Base-by-base conservation (phyloP, 2,888 invertebrate genomes). In the Synergus gifuensis region DNA sequence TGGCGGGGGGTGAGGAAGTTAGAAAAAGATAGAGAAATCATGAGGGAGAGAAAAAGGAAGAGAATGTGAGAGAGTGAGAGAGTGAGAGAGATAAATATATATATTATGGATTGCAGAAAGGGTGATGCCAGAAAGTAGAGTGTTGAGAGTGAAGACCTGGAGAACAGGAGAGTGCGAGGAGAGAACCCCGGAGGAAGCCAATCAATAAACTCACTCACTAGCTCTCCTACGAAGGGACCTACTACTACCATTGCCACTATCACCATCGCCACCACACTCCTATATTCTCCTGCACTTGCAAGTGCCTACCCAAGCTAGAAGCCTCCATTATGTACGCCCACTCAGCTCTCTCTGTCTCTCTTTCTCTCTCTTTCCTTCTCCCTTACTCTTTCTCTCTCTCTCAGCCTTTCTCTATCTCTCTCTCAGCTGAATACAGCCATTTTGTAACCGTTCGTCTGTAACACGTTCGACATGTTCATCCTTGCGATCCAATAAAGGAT, bases 281-380 rank as follows among this genome's bases (percentile, higher is more conserved):
- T 79, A 83, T 81, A 76, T 78, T 79, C 79, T 77, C 78, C 79
- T 78, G 82, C 83, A 81, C 83, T 81, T 83, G 81, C 83, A 81
- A 81, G 84, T 83, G 85, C 85, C 84, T 84, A 85, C 81, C 86
- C 85, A 88, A 89, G 86, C 89, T 88, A 88, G 89, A 89, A 90
- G 88, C 89, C 89, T 89, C 91, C 91, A 90, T 91, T 91, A 91
- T 91, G 90, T 91, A 92, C 91, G 91, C 92, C 92, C 91, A 92
- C 91, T 90, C 90, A 85, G 84, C 86, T 73, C 40, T 79, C 81
- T 62, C 79, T 81, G 64, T 82, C 60, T 64, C 76, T 42, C 36
- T 76, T 46, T 18, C 64, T 42, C 62, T 40, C 49, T 80, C 18
- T 42, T 11, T 42, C 69, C 14, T 2, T 22, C 5, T 42, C n/a